Percentiles rank a stretch among this genome's conserved stretches.
These are phyloP conservation scores for Sphyrna mokarran DNA, from an alignment of 2,113 vertebrate species.

Conservation along the genomic window DNA sequence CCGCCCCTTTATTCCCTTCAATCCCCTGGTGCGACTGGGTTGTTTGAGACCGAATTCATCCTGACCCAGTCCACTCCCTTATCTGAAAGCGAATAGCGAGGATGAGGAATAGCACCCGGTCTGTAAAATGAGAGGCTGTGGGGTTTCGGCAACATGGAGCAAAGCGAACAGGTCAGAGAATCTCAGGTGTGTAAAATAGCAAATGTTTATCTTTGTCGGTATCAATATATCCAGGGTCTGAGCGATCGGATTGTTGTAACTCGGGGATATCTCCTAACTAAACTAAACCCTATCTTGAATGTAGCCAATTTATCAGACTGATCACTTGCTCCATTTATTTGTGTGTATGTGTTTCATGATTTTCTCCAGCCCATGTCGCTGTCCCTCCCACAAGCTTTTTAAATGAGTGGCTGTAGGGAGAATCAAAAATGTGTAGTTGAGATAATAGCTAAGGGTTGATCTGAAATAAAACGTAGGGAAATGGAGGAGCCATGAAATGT, in stretches of 20 bases:
- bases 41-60: not conserved
- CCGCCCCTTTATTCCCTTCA: not conserved
- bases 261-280: not conserved
- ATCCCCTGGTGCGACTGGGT: not conserved
- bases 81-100: not conserved
- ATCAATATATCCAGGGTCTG: not conserved
- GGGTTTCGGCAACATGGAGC: not conserved
- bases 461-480: not conserved
- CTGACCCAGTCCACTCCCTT: not conserved
- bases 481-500: not conserved
- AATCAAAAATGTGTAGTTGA: not conserved
- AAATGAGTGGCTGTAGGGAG: not conserved
- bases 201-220: not conserved
- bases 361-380: not conserved
- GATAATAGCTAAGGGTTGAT: no score
- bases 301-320: not conserved
- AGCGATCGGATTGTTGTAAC: not conserved
- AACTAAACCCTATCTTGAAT: not conserved
- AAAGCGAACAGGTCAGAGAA: constrained; percentile 4
- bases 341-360: not conserved
- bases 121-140: not conserved
- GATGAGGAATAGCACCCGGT: not conserved
- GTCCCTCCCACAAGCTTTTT: not conserved
- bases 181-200: not conserved
- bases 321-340: not conserved